Base-by-base conservation (phyloP, 2,113 vertebrate species). In the Gadus macrocephalus region DNA sequence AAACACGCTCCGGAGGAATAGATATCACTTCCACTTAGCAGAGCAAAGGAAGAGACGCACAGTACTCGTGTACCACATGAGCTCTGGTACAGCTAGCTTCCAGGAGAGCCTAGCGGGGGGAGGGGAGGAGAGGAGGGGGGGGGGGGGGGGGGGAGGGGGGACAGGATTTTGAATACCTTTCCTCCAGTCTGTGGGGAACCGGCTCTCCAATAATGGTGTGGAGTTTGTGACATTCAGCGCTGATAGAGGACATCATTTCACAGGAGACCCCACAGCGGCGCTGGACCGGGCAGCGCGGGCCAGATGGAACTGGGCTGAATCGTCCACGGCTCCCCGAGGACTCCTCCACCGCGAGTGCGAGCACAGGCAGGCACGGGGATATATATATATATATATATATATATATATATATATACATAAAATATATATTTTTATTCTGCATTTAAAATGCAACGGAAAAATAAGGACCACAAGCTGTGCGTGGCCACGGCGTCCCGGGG, bases 241-340 rank as follows among this genome's bases (percentile, higher is more conserved):
- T 86, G 86, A 90, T 89, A 91, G 89, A 93, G 92, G 91, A 92
- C 91, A 91, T 87, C 81, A 90, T 88, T 87, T 91, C 91, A 90
- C 91, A 87, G 86, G 90, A 92, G 91, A 92, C 86, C 89, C 89
- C 88, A 89, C 87, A 89, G 86, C 83, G 78, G 88, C 86, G 86
- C 87, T 81, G 83, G 83, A 89, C 78, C 80, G 83, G 83, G 81
- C 86, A 83, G 83, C 87, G 84, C 82, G 83, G 77, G 77, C 83
- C 87, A 84, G 81, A 87, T 89, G 86, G 87, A 89, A 84, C 77
- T 82, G 85, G 82, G 88, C 83, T 88, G 84, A 89, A 88, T 85
- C 88, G 82, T 88, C 85, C 88, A 90, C 86, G 85, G 80, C 79
- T 90, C 90, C 91, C 89, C 55, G 66, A 85, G 86, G 90, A 86